Evolutionary conservation across 2,888 invertebrate species (phyloP).

Genomic region (Sinohyriopsis cumingii): DNA sequence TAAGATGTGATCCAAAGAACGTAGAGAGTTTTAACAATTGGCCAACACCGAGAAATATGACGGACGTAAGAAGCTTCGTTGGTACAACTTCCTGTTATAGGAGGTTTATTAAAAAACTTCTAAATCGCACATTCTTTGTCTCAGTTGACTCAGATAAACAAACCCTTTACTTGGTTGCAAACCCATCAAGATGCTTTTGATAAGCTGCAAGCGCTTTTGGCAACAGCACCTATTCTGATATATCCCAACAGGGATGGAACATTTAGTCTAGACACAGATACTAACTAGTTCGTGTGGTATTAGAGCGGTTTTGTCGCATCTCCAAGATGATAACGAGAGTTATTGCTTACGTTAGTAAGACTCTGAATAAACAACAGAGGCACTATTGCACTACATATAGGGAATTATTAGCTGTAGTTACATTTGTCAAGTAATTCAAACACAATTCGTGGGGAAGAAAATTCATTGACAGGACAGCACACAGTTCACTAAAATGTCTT

Average conservation of each 20-base stretch:
- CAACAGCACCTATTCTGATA: not conserved
- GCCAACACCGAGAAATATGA: conserved; percentile 6
- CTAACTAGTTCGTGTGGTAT: conserved; percentile 14
- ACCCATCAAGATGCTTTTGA: conserved; percentile 6
- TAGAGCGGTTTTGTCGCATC: conserved; percentile 21
- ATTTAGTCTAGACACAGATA: conserved; percentile 20
- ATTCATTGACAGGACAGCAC: conserved; percentile 18
- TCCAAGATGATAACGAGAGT: conserved; percentile 19
- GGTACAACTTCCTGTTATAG: not conserved
- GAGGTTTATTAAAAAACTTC: no score
- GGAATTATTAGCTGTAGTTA: conserved; percentile 26
- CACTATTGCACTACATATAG: conserved; percentile 23
- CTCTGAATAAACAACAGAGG: conserved; percentile 9
- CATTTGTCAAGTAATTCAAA: conserved; percentile 14
- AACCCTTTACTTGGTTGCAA: conserved; percentile 5
- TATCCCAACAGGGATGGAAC: conserved; percentile 5
- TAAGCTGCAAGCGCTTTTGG: conserved; percentile 2
- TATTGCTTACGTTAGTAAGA: conserved; percentile 19
- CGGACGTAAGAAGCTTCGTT: conserved; percentile 11
- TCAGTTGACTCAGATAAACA: conserved; percentile 7
- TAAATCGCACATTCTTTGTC: conserved; percentile 1
- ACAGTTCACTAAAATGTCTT: not conserved
- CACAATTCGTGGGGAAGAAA: conserved; percentile 15
- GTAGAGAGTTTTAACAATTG: not conserved
- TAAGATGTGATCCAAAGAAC: conserved; percentile 12